A percentile compares a stretch with the other conserved stretches of the same genome.
These are phyloP conservation scores for Lytechinus variegatus DNA, from an alignment of 35 echinoderm and acorn worm genomes.

Conservation along the genomic window DNA sequence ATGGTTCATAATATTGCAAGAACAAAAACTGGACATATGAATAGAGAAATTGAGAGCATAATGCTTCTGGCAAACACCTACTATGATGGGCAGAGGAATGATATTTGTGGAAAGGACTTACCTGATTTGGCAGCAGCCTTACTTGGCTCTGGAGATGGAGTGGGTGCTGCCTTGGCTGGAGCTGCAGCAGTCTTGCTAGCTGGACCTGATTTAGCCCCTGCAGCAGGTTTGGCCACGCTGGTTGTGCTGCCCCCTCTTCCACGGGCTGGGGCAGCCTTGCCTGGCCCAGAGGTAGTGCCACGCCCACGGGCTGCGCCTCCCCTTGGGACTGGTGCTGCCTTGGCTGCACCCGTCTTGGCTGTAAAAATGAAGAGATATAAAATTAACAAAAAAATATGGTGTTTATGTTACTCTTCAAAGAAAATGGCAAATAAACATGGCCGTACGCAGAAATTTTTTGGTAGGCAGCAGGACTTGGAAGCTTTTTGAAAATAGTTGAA, in stretches of 20 bases:
- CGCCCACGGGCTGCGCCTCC: constrained; percentile 61
- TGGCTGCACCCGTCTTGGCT: constrained; percentile 53
- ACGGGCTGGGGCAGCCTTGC: constrained; percentile 48
- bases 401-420: no score
- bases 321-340: constrained; percentile 60
- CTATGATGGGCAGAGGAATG: no score
- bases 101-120: no score
- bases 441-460: no score
- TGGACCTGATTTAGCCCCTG: constrained; percentile 50
- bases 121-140: constrained; percentile 32
- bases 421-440: no score
- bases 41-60: no score
- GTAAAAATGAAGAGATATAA: not conserved
- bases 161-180: constrained; percentile 34
- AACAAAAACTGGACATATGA: no score
- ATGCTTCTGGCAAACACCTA: no score
- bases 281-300: constrained; percentile 46
- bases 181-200: constrained; percentile 52
- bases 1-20: no score
- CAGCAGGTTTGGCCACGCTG: constrained; percentile 42
- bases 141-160: constrained; percentile 52
- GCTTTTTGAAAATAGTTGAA: no score
- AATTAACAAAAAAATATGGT: no score
- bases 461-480: no score
- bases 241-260: constrained; percentile 47